phyloP scores from a whole-genome alignment of 2,888 invertebrate genomes.

The Parnassius apollo region DNA sequence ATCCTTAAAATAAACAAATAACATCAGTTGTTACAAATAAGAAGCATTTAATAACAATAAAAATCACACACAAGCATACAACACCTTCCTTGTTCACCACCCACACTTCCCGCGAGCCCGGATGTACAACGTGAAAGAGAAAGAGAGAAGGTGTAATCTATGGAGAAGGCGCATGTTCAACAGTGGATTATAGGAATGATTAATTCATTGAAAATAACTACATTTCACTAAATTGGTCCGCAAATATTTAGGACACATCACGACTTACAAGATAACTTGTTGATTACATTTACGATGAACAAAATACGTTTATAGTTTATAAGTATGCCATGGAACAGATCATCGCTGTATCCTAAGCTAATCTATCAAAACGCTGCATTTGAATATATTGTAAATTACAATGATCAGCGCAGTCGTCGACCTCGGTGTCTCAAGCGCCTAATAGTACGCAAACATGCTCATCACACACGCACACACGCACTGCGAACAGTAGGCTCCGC shows the following conservation, averaged over 20 bases:
- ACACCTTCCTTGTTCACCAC: background rate
- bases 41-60: no score
- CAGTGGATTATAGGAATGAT: background rate
- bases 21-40: no score
- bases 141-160: no score
- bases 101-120: no score
- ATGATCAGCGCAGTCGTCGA: slow-evolving; percentile 68
- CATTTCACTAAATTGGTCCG: slow-evolving; percentile 18
- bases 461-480: slow-evolving; percentile 16
- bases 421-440: slow-evolving; percentile 53
- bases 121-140: no score
- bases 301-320: no score
- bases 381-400: slow-evolving; percentile 77
- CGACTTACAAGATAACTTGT: no score
- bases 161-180: no score
- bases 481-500: background rate
- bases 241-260: no score
- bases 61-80: no score
- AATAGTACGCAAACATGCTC: slow-evolving; percentile 50
- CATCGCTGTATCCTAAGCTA: slow-evolving; percentile 43
- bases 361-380: slow-evolving; percentile 69
- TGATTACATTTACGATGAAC: no score
- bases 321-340: background rate
- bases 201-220: background rate
- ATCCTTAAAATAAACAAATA: no score